Evolutionary conservation across 30 jellyfish, hydroid and myxozoan species (phyloP), one percentile per base, ranked within the genome.

Genomic region (Aurelia aurita complex sp. Pacific): DNA sequence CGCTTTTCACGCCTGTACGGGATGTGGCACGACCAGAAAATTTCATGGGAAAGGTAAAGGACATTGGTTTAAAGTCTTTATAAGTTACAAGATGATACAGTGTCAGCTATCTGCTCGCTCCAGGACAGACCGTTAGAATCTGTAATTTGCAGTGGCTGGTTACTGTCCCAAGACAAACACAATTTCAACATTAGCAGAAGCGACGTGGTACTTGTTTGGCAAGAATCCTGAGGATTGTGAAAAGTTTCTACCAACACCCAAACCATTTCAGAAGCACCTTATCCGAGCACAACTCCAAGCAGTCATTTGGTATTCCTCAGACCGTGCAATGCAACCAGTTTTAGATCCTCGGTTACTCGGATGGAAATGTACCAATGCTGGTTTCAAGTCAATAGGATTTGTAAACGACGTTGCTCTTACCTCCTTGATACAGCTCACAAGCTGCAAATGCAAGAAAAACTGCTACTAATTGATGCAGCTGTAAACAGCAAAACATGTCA

Each of bases 241-340:
- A 16, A 16, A 9, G 38, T 32, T 29, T 18, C 32, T 52, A 73
- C 83, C 83, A 43, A 43, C 70, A 50, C 43, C 68, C 83, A 16
- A 73, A 38, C 35, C 83, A 73, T 73, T 34, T 73, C 83, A 50
- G 70, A 69, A 73, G 75, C 83, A 73, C 70, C 70, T 73, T 73
- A 69, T 73, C 34, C 77, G 76, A 59, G 83, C 83, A 73, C 83
- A 42, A 69, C 69, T 69, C 50, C 80, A 69, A 69, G 80, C 80
- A 69, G 35, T 42, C 68, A 63, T 69, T 63, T 69, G 68, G 80
- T 42, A 69, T 42, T 69, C 80, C 80, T 69, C 80, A 73, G 83
- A 73, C 70, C 43, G 68, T 50, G 83, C 83, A 73, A 73, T 13
- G 13, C 70, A 73, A 43, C 83, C 83, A 73, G 76, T 73, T 73